These are phyloP conservation scores for Adineta ricciae DNA, from an alignment of 2,888 invertebrate genomes.

Conservation along the genomic window DNA sequence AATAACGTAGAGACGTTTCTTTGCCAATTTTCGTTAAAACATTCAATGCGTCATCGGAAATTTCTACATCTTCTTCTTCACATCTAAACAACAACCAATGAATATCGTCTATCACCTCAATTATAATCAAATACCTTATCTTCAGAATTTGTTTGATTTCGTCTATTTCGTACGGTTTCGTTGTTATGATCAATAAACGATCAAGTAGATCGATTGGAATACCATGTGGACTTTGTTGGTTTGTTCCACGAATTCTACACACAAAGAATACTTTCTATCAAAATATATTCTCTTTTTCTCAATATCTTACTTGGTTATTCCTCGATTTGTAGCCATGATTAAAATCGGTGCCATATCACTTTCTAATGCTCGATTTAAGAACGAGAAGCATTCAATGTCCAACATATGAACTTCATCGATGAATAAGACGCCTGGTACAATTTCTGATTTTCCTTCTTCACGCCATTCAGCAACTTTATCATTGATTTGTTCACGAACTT, in stretches of 20 bases:
- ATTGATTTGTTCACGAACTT: conserved; percentile 94
- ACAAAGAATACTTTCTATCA: no score
- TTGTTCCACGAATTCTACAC: conserved; percentile 77
- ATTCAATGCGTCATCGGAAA: conserved; percentile 76
- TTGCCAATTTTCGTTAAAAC: conserved; percentile 82
- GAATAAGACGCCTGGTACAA: conserved; percentile 87
- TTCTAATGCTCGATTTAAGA: conserved; percentile 86
- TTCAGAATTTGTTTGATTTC: conserved; percentile 82
- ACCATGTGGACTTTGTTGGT: conserved; percentile 86
- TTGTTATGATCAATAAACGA: conserved; percentile 84
- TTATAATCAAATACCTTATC: conserved; percentile 56
- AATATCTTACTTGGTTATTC: conserved; percentile 59
- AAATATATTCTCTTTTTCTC: no score
- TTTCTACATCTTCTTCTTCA: conserved; percentile 93
- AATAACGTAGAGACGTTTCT: conserved; percentile 85
- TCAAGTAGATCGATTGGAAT: conserved; percentile 91
- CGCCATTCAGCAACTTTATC: conserved; percentile 93
- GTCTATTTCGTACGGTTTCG: conserved; percentile 72
- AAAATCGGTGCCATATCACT: conserved; percentile 93
- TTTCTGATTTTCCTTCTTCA: conserved; percentile 96
- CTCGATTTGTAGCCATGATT: conserved; percentile 95
- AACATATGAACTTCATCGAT: conserved; percentile 97
- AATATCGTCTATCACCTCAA: neutral
- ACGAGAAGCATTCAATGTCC: conserved; percentile 97
- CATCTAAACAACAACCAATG: conserved; percentile 55